These are phyloP conservation scores for Montipora efflorescens DNA, from an alignment of 64 coral and sea anemone species.

Conservation along the genomic window DNA sequence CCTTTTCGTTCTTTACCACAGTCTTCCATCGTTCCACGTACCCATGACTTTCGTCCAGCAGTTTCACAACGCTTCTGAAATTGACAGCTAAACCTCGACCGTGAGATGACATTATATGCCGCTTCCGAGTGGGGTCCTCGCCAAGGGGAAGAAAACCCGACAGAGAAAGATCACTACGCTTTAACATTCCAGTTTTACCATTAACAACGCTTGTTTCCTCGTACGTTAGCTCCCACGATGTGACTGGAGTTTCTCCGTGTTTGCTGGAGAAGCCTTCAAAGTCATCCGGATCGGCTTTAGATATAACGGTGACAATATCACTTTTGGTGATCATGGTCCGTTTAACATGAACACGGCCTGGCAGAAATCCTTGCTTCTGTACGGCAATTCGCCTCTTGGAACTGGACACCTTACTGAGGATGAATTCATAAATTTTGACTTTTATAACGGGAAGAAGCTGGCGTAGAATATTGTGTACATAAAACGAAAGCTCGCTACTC, in stretches of 20 bases:
- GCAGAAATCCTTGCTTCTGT: conserved; percentile 22
- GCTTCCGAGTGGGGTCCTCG: background rate
- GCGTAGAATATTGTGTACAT: conserved; percentile 49
- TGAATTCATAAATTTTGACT: conserved; percentile 62
- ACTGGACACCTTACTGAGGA: conserved; percentile 39
- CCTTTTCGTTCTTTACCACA: background rate
- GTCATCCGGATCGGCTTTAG: background rate
- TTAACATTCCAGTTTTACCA: conserved; percentile 59
- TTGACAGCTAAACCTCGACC: conserved; percentile 1
- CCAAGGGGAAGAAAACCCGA: conserved; percentile 25
- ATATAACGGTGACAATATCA: conserved; percentile 14
- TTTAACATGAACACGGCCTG: conserved; percentile 18
- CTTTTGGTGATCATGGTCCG: conserved; percentile 22
- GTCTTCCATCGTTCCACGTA: background rate
- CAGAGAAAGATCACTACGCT: conserved; percentile 27
- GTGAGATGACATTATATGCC: background rate
- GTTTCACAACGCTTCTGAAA: conserved; percentile 48
- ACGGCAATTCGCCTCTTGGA: background rate
- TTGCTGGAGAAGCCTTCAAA: conserved; percentile 12
- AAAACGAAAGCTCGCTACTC: conserved; percentile 50
- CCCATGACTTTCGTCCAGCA: background rate
- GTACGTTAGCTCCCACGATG: conserved; percentile 28
- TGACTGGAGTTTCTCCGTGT: background rate
- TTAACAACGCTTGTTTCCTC: conserved; percentile 54
- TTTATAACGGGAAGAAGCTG: conserved; percentile 66